Conservation (phyloP, 2,888 invertebrate genomes). For the Mimas tiliae region DNA sequence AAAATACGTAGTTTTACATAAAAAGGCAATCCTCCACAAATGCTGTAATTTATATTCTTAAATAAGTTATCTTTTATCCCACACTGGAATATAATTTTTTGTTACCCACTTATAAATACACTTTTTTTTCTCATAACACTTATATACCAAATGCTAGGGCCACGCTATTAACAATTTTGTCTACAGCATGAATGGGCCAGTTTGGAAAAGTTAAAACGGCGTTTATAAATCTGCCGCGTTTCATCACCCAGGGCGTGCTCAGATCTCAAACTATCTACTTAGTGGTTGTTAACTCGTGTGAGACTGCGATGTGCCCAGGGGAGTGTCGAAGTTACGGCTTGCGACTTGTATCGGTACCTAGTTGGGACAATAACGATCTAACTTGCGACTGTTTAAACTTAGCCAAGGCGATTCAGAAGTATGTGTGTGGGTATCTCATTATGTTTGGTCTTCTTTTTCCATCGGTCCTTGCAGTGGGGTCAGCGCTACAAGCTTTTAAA, state of each 20-base stretch:
- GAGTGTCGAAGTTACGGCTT: background rate
- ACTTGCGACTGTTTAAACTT: background rate
- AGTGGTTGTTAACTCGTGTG: constrained; percentile 7
- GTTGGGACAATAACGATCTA: constrained; percentile 3
- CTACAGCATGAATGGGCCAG: too few species aligned
- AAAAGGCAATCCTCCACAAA: constrained; percentile 9
- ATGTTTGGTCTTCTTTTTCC: too few species aligned
- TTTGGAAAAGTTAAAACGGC: background rate
- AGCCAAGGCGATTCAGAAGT: background rate
- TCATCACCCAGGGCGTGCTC: background rate
- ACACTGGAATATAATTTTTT: constrained; percentile 17
- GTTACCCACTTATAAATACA: background rate
- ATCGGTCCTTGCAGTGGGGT: too few species aligned
- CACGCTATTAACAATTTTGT: too few species aligned
- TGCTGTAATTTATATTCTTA: constrained; percentile 17
- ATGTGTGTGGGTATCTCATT: too few species aligned
- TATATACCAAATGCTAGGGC: too few species aligned
- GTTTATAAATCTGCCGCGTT: constrained; percentile 10
- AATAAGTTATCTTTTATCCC: background rate
- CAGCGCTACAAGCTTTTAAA: too few species aligned
- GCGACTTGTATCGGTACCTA: background rate
- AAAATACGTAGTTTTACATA: constrained; percentile 3
- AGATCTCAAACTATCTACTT: constrained; percentile 14
- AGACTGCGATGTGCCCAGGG: constrained; percentile 2
- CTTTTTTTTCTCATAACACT: too few species aligned